Evolutionary conservation across 2,797 vertebrate species (phyloP), one percentile per base, ranked within the genome.

Genomic region (Amblyopsis hoosieri): DNA sequence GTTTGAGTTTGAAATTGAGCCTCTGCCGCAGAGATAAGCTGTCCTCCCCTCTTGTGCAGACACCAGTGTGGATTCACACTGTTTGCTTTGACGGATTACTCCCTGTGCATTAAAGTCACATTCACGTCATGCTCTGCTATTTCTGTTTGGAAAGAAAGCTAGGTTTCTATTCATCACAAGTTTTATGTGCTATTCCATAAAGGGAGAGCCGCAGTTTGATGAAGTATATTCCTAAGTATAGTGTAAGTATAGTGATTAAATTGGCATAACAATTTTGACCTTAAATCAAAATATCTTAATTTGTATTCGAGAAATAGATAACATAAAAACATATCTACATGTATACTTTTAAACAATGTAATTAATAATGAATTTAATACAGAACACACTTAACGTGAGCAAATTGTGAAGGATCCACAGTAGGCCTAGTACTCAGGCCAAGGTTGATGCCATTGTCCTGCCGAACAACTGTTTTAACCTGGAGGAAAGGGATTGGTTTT

Each of bases 1-100:
- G 72, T 87, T 85, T 80, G 76, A 77, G 82, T 85, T 85, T 65
- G 70, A 89, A 86, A 88, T 80, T 68, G 73, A 82, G 75, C 67
- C 50, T 15, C 56, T 68, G 37, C 12, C 74, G 79, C 64, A 65
- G 75, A 76, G 71, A 71, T 78, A 84, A 84, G 77, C 69, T 65
- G 62, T 70, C 66, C 37, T 37, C 72, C 80, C 50, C 67, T 67
- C 75, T 5, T 45, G 57, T 59, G 57, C 74, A 67, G 74, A 69
- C 61, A 74, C 72, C 65, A 50, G 61, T 58, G 55, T 61, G 57
- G 75, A 71, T 78, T 73, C 54, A 14, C 68, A 75, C 54, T 83
- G 64, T 85, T 86, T 86, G 74, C 71, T 79, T 84, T 80, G 76
- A 79, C 76, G 78, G 66, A 72, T 84, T 80, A 68, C 67, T 72